Evolutionary conservation across 2,113 vertebrate genomes (phyloP), one percentile per base, ranked within the genome.

Genomic region (Pomatorhinus ruficollis): DNA sequence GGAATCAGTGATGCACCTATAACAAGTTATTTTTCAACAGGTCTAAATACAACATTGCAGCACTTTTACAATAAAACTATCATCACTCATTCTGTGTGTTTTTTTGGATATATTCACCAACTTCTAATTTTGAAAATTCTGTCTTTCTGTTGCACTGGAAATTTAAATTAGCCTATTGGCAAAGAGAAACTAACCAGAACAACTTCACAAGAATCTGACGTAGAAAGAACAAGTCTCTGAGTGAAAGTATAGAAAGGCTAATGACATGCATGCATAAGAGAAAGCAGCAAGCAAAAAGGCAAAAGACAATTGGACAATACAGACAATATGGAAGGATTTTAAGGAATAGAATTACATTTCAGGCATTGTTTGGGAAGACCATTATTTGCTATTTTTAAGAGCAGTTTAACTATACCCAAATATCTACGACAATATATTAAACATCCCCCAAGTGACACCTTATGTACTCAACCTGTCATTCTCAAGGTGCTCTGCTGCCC

Each of bases 101-200:
- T 85, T 87, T 87, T 76, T 83, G 8, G 12, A 75, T 22, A 33
- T 54, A 81, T 85, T 95, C 23, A 81, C n/a, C 24, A 56, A 45
- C 2, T 94, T 79, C 14, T 95, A 49, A 64, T 68, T 74, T 45
- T 20, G 60, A 86, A 93, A 91, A 76, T 53, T 92, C n/a, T 59
- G 15, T 54, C 6, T 68, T 91, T 69, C 94, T 84, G 39, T 89
- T 95, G 54, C 42, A 91, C 39, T 79, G 76, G 93, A 64, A 96
- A 93, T 87, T 96, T 94, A 93, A 91, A 96, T 76, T 89, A 96
- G 69, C 56, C 87, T 82, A 79, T 74, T 96, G 69, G 49, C n/a
- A 95, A 95, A 83, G 77, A 94, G 35, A 94, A 97, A 95, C 90
- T 92, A 97, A 94, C 65, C 60, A 95, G 47, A 94, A 52, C 37